These are phyloP conservation scores for Epirrhoe tristata DNA, from an alignment of 2,888 invertebrate genomes.

Conservation along the genomic window DNA sequence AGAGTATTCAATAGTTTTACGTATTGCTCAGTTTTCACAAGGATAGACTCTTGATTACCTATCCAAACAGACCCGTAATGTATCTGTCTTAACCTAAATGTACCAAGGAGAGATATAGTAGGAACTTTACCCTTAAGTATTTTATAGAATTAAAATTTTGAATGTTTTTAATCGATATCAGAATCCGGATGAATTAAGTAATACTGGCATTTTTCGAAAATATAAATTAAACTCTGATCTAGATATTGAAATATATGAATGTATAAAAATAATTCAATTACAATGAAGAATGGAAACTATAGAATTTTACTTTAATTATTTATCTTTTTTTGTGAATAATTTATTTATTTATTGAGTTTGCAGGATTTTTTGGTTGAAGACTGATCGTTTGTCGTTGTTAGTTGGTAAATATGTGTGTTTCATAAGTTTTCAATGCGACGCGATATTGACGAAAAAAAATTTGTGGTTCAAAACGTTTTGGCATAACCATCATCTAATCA, in stretches of 20 bases:
- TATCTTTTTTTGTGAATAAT: slow-evolving; percentile 54
- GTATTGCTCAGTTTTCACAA: neutral
- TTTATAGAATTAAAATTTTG: neutral
- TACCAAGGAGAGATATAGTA: neutral
- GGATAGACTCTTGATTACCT: slow-evolving; percentile 3
- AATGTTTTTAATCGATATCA: neutral
- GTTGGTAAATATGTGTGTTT: slow-evolving; percentile 36
- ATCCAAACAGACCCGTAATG: neutral
- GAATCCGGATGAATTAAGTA: slow-evolving; percentile 2
- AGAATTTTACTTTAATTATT: slow-evolving; percentile 7
- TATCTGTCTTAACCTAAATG: neutral
- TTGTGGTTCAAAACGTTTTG: neutral
- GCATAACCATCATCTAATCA: too few species aligned
- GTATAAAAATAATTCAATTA: slow-evolving; percentile 52
- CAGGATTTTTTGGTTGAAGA: slow-evolving; percentile 78
- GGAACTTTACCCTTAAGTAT: slow-evolving; percentile 1
- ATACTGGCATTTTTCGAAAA: slow-evolving; percentile 8
- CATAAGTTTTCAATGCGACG: neutral
- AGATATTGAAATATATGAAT: neutral
- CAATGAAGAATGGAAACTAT: slow-evolving; percentile 53
- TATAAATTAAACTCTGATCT: neutral
- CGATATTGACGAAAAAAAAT: neutral
- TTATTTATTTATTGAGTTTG: slow-evolving; percentile 68
- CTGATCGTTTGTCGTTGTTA: slow-evolving; percentile 72
- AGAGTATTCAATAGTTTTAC: slow-evolving; percentile 28